Evolutionary conservation across 1,140 invertebrate genomes (phyloP).

Genomic region (Drosophila lacertosa): DNA sequence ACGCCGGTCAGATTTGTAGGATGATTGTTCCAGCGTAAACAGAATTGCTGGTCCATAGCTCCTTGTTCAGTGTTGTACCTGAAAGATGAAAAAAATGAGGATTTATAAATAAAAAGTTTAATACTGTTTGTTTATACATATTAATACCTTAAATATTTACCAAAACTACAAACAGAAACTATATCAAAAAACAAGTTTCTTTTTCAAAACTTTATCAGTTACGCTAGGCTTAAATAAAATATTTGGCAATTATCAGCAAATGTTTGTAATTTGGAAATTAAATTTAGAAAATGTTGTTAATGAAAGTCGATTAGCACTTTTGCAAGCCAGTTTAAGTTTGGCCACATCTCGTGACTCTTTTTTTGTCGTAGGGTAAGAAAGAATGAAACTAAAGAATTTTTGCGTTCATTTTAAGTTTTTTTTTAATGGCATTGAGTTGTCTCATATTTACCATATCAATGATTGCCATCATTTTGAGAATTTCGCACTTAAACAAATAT

Average conservation of each 20-base stretch:
- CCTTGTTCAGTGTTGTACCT: conserved; percentile 84
- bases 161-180: no score
- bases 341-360: not conserved
- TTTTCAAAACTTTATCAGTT: not conserved
- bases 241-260: not conserved
- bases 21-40: conserved; percentile 97
- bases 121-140: no score
- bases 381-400: not conserved
- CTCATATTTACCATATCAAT: not conserved
- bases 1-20: conserved; percentile 94
- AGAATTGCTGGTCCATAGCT: conserved; percentile 97
- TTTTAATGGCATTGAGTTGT: not conserved
- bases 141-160: no score
- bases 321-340: not conserved
- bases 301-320: conserved; percentile 12
- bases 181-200: no score
- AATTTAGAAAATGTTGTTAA: conserved; percentile 11
- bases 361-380: not conserved
- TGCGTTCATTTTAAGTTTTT: not conserved
- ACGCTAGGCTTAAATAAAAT: not conserved
- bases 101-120: no score
- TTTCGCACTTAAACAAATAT: conserved; percentile 22
- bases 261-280: conserved; percentile 1
- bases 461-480: conserved; percentile 4
- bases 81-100: conserved; percentile 11